Evolutionary conservation across 2,888 invertebrate genomes (phyloP).

Genomic region (Saturnia japonica): DNA sequence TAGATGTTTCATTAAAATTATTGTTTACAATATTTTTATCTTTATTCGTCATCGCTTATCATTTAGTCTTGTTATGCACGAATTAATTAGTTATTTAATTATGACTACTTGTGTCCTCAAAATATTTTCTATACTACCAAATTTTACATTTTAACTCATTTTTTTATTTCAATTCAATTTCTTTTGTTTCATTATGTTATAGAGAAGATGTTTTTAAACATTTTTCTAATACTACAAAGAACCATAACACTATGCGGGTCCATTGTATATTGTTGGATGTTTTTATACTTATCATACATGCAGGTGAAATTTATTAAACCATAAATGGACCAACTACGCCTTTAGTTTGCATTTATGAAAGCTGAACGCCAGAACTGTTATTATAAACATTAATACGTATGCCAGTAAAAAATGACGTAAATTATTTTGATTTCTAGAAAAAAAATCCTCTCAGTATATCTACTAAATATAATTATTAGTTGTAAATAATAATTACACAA

Average conservation of each 20-base stretch:
- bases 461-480: no score
- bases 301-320: background rate
- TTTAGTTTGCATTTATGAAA: background rate
- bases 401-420: background rate
- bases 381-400: background rate
- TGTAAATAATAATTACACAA: no score
- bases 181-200: background rate
- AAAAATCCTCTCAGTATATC: no score
- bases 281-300: background rate
- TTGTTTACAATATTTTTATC: no score
- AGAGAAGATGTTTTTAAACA: background rate
- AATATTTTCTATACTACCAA: no score
- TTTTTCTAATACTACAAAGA: background rate
- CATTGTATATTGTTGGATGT: background rate
- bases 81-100: no score
- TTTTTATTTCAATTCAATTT: background rate
- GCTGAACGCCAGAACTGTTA: background rate
- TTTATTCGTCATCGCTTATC: no score
- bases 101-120: no score
- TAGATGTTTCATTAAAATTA: no score
- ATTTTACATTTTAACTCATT: background rate
- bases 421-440: no score
- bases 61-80: no score
- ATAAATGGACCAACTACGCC: background rate
- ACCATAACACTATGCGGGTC: no score